phyloP scores from a whole-genome alignment of 2,113 vertebrate genomes.

The Speoplatyrhinus poulsoni region DNA sequence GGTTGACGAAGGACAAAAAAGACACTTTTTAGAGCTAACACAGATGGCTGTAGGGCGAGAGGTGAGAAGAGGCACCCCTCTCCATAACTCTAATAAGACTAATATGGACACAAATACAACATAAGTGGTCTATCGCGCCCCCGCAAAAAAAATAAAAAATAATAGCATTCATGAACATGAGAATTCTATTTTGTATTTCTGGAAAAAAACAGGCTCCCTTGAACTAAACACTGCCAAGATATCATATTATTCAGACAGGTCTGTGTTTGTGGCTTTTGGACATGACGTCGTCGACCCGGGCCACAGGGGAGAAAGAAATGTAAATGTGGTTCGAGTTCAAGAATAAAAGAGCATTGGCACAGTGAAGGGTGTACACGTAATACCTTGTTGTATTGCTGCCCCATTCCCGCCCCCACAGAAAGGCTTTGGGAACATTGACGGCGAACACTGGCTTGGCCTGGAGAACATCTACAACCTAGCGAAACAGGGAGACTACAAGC shows the following conservation, averaged over 20 bases:
- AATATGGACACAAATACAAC: too few relatives aligned
- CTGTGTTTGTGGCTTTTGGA: conserved; percentile 41
- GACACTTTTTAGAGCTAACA: conserved; percentile 1
- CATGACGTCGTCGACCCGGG: neutral
- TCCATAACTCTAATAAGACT: neutral
- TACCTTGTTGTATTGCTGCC: conserved; percentile 13
- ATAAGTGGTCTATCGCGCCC: neutral
- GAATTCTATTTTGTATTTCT: conserved; percentile 26
- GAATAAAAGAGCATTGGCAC: neutral
- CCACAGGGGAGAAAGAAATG: conserved; percentile 1
- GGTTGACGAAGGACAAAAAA: neutral
- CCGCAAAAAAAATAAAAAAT: conserved; percentile 8
- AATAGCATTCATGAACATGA: neutral
- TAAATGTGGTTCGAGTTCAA: too few relatives aligned
- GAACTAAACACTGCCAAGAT: conserved; percentile 18
- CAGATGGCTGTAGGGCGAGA: too few relatives aligned
- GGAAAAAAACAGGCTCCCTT: conserved; percentile 12
- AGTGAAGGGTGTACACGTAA: neutral
- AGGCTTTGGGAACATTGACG: conserved; percentile 96
- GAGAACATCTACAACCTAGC: conserved; percentile 92
- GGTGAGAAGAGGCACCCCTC: conserved; percentile 1
- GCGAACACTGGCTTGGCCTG: conserved; percentile 95
- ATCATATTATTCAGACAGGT: conserved; percentile 22
- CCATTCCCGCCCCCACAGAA: conserved; percentile 75
- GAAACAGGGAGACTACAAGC: conserved; percentile 93